Base-by-base conservation (phyloP, 2,797 vertebrate genomes). In the Trachops cirrhosus region DNA sequence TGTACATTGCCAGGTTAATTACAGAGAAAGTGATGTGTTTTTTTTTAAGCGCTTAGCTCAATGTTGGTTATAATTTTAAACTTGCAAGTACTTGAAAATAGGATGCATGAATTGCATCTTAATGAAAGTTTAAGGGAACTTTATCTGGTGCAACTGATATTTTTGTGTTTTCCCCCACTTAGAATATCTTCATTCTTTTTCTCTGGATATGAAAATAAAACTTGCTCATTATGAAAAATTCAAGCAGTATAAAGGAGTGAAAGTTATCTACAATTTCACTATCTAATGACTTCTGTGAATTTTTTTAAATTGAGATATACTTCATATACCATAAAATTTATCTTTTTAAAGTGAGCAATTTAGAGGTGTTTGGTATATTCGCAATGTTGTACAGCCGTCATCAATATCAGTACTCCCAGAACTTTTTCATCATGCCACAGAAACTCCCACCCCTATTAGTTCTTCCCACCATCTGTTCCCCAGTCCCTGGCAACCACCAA, bases 91-190 rank as follows among this genome's bases (percentile, higher is more conserved):
- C 71, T 94, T 87, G 75, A 87, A 48, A 88, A 85, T 78, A 87
- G 39, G 11, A 39, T 62, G 32, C 79, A 62, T 88, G 59, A 86
- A 86, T 50, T 84, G 37, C n/a, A 68, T 73, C 15, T 59, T 85
- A 93, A 94, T 73, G 59, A 91, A 95, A 91, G 29, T 89, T 75
- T 70, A 91, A 82, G 46, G 21, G 75, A 94, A 83, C 50, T 94
- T 90, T 73, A 71, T 91, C 73, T 84, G 91, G 68, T 82, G 14
- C 54, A 75, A 50, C 46, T 84, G 52, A 71, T 91, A 78, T 52
- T 80, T 89, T 91, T 68, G 7, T 62, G 3, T 89, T 89, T 91
- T 77, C 10, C 59, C 52, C 54, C 77, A 86, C 85, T 68, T 88
- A 84, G 29, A 54, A 74, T 71, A 83, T 74, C 79, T 95, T 89